Evolutionary conservation across 1,140 invertebrate genomes (phyloP).

Genomic region (Zaprionus inermis): DNA sequence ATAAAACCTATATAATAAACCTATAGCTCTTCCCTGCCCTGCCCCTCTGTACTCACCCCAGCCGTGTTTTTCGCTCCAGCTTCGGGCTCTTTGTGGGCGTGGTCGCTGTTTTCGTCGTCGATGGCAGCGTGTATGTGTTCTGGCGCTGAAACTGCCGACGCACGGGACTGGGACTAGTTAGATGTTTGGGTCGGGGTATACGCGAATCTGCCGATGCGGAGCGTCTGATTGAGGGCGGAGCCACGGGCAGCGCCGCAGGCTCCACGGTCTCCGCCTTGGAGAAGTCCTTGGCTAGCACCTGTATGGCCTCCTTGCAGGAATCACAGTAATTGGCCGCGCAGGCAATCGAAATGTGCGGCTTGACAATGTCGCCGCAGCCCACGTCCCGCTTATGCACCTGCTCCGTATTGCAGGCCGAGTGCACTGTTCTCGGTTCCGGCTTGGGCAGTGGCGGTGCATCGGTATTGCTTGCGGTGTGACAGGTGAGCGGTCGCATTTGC

Average conservation of each 20-base stretch:
- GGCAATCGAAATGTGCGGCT: slow-evolving; percentile 85
- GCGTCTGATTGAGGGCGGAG: slow-evolving; percentile 29
- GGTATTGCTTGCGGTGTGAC: slow-evolving; percentile 65
- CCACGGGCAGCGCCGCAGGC: not conserved
- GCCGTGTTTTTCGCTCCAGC: slow-evolving; percentile 52
- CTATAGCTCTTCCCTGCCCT: not conserved
- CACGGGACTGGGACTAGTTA: slow-evolving; percentile 84
- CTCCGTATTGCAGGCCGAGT: slow-evolving; percentile 78
- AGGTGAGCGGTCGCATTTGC: slow-evolving; percentile 16
- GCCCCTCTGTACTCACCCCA: slow-evolving; percentile 61
- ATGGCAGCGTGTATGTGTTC: slow-evolving; percentile 85
- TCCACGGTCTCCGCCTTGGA: slow-evolving; percentile 58
- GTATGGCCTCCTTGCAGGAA: slow-evolving; percentile 87
- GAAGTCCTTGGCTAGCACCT: slow-evolving; percentile 85
- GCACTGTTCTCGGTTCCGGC: slow-evolving; percentile 40
- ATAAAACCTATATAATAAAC: too few relatives aligned
- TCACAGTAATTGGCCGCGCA: slow-evolving; percentile 87
- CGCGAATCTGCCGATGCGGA: slow-evolving; percentile 71
- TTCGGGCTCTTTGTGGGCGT: slow-evolving; percentile 56
- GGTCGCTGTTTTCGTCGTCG: slow-evolving; percentile 41
- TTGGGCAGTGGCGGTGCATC: slow-evolving; percentile 39
- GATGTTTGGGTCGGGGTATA: slow-evolving; percentile 84
- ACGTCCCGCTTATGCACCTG: slow-evolving; percentile 84
- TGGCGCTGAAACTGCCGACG: slow-evolving; percentile 84
- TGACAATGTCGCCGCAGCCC: slow-evolving; percentile 85